Evolutionary conservation across 2,888 invertebrate species (phyloP).

Genomic region (Lathronympha strigana): DNA sequence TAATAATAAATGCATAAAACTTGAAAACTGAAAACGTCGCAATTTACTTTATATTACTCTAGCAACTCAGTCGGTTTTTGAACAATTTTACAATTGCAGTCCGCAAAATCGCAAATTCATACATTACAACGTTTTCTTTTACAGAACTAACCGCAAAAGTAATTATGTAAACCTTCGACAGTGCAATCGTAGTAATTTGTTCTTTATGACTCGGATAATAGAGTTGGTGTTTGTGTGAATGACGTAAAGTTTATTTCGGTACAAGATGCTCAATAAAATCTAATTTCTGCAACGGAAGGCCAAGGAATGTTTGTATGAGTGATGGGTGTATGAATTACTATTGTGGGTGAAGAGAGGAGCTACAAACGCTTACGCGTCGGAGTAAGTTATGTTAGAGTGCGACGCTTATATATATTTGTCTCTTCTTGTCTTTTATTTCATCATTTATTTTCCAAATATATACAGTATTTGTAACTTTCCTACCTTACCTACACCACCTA

Average conservation of each 20-base stretch:
- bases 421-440: too few relatives aligned
- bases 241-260: constrained; percentile 31
- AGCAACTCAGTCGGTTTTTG: neutral
- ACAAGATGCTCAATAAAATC: constrained; percentile 20
- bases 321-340: neutral
- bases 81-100: neutral
- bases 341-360: too few relatives aligned
- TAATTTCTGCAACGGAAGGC: constrained; percentile 22
- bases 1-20: neutral
- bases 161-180: neutral
- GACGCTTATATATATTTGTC: too few relatives aligned
- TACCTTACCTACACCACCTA: too few relatives aligned
- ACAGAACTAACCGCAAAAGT: neutral
- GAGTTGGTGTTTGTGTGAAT: neutral
- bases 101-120: neutral
- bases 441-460: too few relatives aligned
- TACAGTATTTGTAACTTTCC: too few relatives aligned
- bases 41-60: neutral
- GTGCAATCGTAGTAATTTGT: neutral
- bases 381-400: too few relatives aligned
- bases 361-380: too few relatives aligned
- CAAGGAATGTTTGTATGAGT: constrained; percentile 1
- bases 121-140: neutral
- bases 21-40: neutral
- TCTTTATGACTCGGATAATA: neutral